These are phyloP conservation scores for Corydoras sp. DNA, from an alignment of 2,113 vertebrate species.

Conservation along the genomic window DNA sequence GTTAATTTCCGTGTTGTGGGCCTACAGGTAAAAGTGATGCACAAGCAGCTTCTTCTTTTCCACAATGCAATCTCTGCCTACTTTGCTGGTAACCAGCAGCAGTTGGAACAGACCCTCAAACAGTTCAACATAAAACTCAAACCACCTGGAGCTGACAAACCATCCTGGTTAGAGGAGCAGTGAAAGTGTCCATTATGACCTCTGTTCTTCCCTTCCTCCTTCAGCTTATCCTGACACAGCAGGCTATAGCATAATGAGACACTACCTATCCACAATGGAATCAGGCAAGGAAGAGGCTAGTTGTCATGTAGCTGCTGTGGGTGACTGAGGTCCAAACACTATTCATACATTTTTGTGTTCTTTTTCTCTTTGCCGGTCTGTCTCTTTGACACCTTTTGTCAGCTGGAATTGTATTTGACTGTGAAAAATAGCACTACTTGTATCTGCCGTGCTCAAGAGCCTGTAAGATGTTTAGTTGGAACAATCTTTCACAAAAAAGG, in stretches of 20 bases:
- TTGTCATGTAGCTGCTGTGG: conserved; percentile 23
- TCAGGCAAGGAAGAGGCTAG: conserved; percentile 22
- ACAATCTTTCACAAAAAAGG: background rate
- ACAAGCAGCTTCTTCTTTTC: conserved; percentile 96
- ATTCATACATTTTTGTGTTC: background rate
- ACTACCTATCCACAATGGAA: background rate
- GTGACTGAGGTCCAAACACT: conserved; percentile 1
- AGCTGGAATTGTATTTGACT: conserved; percentile 27
- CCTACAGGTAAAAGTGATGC: conserved; percentile 93
- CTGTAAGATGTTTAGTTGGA: conserved; percentile 3
- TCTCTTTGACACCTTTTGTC: conserved; percentile 8
- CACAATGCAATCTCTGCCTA: conserved; percentile 96
- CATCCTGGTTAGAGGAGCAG: conserved; percentile 98
- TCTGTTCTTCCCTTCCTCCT: background rate
- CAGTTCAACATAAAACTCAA: conserved; percentile 93
- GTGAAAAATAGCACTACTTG: conserved; percentile 8
- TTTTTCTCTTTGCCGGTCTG: conserved; percentile 2
- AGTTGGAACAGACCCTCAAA: conserved; percentile 91
- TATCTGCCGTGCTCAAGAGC: conserved; percentile 4
- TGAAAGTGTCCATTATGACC: conserved; percentile 52
- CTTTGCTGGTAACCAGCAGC: conserved; percentile 96
- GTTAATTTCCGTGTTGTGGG: background rate
- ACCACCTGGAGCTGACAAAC: conserved; percentile 84
- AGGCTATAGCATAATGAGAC: background rate
- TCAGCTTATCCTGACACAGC: conserved; percentile 19